Base-by-base conservation (phyloP, 1,140 invertebrate species). In the Hypothenemus hampei region DNA sequence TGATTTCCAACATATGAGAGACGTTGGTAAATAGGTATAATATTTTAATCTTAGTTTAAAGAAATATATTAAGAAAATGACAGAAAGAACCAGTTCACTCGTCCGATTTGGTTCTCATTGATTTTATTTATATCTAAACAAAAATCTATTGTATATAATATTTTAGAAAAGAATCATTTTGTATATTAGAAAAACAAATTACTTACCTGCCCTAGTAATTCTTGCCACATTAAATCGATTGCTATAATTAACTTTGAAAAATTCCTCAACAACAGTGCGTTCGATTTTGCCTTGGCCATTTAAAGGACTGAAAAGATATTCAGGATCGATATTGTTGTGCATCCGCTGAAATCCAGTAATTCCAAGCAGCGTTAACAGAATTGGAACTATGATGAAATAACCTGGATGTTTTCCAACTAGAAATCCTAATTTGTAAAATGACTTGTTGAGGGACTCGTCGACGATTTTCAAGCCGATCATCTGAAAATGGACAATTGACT, bases 231-330 rank as follows among this genome's bases (percentile, higher is more conserved):
- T 88, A 69, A 95, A 95, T 47, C 83, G 75, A 63, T 82, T 79
- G 11, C 85, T 87, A 69, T 93, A 93, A 71, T 95, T 93, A 47
- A 92, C 85, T 76, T 89, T 92, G 70, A 94, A 95, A 60, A 81
- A 78, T 57, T 84, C 77, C 67, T 93, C 90, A 13, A 91, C 85
- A 39, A 93, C 79, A n/a, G 82, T 78, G 58, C 91, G 78, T 65
- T 93, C 91, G 37, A 77, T 71, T 72, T 90, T 90, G 8, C 86
- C 89, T 47, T 84, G 83, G 1, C 91, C 91, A 64, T 88, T 85
- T 43, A 90, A 78, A 0, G 91, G 91, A 10, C 88, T 91, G 74
- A 94, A 95, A 4, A 95, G 77, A 72, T 93, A 94, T 69, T 93
- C 91, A 1, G 91, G 91, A 73, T 95, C 91, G 70, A 92, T 91